Conservation (phyloP, 2,797 vertebrate genomes). For the Pipistrellus pipistrellus region DNA sequence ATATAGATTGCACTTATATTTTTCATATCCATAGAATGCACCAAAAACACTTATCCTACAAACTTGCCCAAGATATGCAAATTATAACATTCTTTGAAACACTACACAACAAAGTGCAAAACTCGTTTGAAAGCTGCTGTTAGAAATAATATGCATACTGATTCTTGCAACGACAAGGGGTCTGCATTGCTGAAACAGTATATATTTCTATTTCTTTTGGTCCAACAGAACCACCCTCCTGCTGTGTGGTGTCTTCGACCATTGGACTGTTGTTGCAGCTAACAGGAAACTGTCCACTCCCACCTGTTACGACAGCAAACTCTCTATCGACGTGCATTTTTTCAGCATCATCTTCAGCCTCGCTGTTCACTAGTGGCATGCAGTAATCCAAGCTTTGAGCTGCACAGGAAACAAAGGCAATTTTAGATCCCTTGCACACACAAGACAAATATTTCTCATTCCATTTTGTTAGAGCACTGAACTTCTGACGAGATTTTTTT, state of each 20-base stretch:
- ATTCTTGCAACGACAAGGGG: conserved; percentile 98
- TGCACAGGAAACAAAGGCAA: conserved; percentile 73
- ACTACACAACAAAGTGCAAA: conserved; percentile 83
- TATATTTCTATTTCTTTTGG: conserved; percentile 97
- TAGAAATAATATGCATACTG: conserved; percentile 95
- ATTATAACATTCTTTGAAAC: conserved; percentile 82
- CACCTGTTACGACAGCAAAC: conserved; percentile 92
- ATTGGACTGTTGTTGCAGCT: conserved; percentile 92
- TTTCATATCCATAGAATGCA: conserved; percentile 68
- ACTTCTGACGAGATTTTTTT: too few species aligned
- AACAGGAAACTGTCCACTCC: conserved; percentile 95
- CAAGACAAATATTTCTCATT: too few species aligned
- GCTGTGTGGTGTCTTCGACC: conserved; percentile 91
- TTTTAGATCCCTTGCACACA: not conserved
- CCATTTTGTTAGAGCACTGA: not conserved
- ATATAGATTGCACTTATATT: conserved; percentile 68
- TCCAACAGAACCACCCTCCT: conserved; percentile 90
- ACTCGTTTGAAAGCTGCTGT: conserved; percentile 64
- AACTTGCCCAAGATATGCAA: conserved; percentile 69
- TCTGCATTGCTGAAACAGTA: conserved; percentile 98
- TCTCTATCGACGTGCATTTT: conserved; percentile 93
- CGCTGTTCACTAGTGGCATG: conserved; percentile 85
- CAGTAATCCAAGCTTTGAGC: conserved; percentile 86
- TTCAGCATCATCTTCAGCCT: conserved; percentile 90
- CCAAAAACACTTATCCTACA: conserved; percentile 76